Evolutionary conservation across 2,888 invertebrate species (phyloP).

Genomic region (Nephrotoma guestfalica): DNA sequence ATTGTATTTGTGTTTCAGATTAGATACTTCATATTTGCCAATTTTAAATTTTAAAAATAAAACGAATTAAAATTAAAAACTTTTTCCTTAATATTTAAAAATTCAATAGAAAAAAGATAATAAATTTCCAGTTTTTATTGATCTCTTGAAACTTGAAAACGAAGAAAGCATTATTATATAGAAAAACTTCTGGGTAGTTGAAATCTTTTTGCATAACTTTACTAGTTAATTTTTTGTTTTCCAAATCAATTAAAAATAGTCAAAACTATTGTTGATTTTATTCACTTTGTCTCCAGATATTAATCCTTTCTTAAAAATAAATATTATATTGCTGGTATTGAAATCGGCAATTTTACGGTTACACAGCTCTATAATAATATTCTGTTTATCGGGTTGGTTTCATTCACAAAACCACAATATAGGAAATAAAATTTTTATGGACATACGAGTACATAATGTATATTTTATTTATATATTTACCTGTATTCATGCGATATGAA

Average conservation of each 20-base stretch:
- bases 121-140: neutral
- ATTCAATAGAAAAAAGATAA: neutral
- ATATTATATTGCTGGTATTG: no score
- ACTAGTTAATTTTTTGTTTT: neutral
- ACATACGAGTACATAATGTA: neutral
- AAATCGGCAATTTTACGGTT: no score
- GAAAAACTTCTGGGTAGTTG: neutral
- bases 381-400: no score
- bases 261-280: neutral
- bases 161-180: neutral
- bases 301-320: no score
- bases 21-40: neutral
- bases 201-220: neutral
- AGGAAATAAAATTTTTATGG: no score
- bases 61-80: neutral
- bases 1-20: neutral
- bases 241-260: neutral
- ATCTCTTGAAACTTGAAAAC: neutral
- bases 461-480: constrained; percentile 25
- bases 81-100: neutral
- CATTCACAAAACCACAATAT: no score
- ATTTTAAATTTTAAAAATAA: neutral
- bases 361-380: no score
- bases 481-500: constrained; percentile 80
- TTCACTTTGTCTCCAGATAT: neutral